Percentiles rank a stretch among this genome's conserved stretches.
Evolutionary conservation across 2,888 invertebrate genomes (phyloP).

Genomic region (Drosophila monieri): DNA sequence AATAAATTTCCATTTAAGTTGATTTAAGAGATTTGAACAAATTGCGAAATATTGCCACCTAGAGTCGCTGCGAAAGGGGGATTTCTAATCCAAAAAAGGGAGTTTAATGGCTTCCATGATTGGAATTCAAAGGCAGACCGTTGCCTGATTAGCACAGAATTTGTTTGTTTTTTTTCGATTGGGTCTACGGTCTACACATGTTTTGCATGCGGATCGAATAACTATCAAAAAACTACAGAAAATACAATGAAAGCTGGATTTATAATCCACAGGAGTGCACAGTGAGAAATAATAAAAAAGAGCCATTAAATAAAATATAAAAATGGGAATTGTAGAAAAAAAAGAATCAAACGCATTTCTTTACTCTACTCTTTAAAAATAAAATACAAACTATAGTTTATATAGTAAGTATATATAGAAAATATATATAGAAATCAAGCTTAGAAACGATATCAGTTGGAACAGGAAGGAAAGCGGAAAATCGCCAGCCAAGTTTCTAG

Average conservation of each 20-base stretch:
- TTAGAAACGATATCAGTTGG: constrained; percentile 3
- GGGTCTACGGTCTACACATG: constrained; percentile 10
- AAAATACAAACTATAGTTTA: background rate
- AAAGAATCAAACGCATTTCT: no score
- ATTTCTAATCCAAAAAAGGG: constrained; percentile 23
- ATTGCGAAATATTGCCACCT: constrained; percentile 2
- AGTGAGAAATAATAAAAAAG: background rate
- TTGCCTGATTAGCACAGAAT: constrained; percentile 9
- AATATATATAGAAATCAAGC: background rate
- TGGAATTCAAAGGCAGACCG: constrained; percentile 45
- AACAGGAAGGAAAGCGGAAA: constrained; percentile 9
- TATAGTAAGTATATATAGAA: background rate
- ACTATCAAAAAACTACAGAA: constrained; percentile 47
- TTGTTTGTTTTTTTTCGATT: background rate
- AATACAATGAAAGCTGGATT: constrained; percentile 1
- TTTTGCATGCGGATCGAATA: constrained; percentile 60
- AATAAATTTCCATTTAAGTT: constrained; percentile 2
- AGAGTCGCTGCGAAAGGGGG: background rate
- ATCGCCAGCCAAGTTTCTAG: constrained; percentile 48
- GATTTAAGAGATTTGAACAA: background rate
- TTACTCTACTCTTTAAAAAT: background rate
- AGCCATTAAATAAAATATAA: no score
- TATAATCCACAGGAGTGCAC: background rate
- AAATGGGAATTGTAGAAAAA: no score
- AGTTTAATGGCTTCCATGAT: constrained; percentile 40